Evolutionary conservation across 2,888 invertebrate genomes (phyloP).

Genomic region (Meiosimyza decipiens): DNA sequence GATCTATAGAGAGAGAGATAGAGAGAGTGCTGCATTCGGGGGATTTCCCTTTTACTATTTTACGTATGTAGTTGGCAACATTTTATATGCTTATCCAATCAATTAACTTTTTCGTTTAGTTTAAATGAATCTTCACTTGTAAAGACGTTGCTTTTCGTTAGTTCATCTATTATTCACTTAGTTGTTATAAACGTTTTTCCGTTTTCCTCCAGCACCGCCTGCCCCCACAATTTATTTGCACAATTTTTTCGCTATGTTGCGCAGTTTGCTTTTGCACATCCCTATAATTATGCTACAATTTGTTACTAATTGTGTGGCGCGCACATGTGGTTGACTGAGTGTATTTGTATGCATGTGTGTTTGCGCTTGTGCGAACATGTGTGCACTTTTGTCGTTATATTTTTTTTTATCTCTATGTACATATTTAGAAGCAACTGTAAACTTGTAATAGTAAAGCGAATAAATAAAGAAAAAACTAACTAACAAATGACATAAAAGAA

Average conservation of each 20-base stretch:
- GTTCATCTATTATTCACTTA: slow-evolving; percentile 29
- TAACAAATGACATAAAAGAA: no score
- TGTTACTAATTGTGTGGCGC: slow-evolving; percentile 27
- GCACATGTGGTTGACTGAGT: slow-evolving; percentile 16
- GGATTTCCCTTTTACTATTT: background rate
- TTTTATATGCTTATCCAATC: slow-evolving; percentile 24
- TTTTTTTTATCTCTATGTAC: no score
- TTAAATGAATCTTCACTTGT: slow-evolving; percentile 20
- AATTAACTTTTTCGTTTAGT: slow-evolving; percentile 23
- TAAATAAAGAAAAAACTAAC: no score
- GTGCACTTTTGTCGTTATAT: background rate
- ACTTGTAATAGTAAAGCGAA: no score
- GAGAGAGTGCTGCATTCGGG: no score
- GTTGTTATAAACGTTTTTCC: slow-evolving; percentile 17
- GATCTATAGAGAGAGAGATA: no score
- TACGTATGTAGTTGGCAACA: background rate
- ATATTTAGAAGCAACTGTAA: no score
- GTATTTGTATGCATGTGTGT: background rate
- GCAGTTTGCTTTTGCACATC: background rate
- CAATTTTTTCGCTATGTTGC: background rate
- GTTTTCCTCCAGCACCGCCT: background rate
- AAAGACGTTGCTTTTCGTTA: background rate
- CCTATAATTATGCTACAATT: slow-evolving; percentile 31
- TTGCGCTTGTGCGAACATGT: background rate
- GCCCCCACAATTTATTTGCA: no score